Evolutionary conservation across 2,888 invertebrate genomes (phyloP).

Genomic region (Notodonta ziczac): DNA sequence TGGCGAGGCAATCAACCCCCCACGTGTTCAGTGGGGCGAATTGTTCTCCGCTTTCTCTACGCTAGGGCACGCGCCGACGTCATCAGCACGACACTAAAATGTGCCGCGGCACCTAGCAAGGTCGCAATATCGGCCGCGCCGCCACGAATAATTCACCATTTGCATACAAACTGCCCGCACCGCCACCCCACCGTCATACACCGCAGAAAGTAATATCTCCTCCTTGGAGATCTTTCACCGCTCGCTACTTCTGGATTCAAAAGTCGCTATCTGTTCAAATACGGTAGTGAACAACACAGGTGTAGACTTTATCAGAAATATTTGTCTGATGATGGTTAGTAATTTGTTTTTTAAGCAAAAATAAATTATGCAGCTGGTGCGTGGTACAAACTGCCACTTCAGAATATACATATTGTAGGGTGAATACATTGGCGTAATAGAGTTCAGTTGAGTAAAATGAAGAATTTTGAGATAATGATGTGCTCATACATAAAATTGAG

Average conservation of each 20-base stretch:
- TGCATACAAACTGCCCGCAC: slow-evolving; percentile 60
- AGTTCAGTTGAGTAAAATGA: no score
- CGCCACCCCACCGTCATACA: slow-evolving; percentile 31
- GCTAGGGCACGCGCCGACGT: slow-evolving; percentile 8
- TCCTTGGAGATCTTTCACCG: slow-evolving; percentile 25
- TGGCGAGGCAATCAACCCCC: slow-evolving; percentile 27
- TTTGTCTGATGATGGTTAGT: background rate
- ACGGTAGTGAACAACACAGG: slow-evolving; percentile 24
- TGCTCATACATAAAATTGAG: no score
- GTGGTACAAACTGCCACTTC: slow-evolving; percentile 9
- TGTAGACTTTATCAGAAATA: slow-evolving; percentile 13
- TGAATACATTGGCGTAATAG: background rate
- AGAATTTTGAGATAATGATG: no score
- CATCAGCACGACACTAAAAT: slow-evolving; percentile 33
- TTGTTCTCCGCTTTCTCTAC: slow-evolving; percentile 3
- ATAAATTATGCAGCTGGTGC: slow-evolving; percentile 21
- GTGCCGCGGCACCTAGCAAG: slow-evolving; percentile 24
- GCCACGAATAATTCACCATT: slow-evolving; percentile 56
- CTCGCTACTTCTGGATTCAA: slow-evolving; percentile 32
- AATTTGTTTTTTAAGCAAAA: slow-evolving; percentile 31
- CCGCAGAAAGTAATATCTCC: slow-evolving; percentile 23
- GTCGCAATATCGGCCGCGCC: slow-evolving; percentile 33
- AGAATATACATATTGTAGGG: background rate
- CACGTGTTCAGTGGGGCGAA: slow-evolving; percentile 23
- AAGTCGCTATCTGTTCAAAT: slow-evolving; percentile 31